phyloP scores from a whole-genome alignment of 2,797 vertebrate species.

The Peromyscus nudipes region DNA sequence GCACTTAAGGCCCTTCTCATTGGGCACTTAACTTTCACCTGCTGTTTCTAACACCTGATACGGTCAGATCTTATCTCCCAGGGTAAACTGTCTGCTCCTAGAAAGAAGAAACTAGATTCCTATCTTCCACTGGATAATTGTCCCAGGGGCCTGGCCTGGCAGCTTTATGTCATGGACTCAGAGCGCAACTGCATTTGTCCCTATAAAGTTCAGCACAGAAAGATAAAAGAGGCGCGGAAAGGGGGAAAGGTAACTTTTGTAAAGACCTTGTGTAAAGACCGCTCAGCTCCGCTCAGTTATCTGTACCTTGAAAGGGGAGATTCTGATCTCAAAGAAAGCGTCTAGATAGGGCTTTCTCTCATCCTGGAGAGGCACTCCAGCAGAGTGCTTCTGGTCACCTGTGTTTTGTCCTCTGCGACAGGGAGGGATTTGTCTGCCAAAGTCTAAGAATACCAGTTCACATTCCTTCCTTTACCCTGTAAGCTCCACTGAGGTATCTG shows the following conservation, averaged over 20 bases:
- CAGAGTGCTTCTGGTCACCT: neutral
- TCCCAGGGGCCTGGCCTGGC: neutral
- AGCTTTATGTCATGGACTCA: slow-evolving; percentile 1
- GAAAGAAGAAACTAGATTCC: slow-evolving; percentile 74
- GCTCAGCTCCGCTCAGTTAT: neutral
- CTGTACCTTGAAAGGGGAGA: slow-evolving; percentile 35
- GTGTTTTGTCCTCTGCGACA: neutral
- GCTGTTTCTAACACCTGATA: slow-evolving; percentile 66
- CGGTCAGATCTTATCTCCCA: slow-evolving; percentile 64
- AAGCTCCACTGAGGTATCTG: neutral
- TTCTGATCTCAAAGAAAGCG: slow-evolving; percentile 60
- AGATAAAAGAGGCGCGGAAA: neutral
- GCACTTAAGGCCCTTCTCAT: neutral
- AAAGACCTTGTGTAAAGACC: neutral
- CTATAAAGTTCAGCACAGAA: slow-evolving; percentile 35
- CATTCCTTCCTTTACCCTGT: neutral
- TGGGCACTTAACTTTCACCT: slow-evolving; percentile 53
- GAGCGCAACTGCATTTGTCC: slow-evolving; percentile 13
- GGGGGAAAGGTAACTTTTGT: neutral
- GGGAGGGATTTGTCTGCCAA: neutral
- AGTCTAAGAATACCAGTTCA: neutral
- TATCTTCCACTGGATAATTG: slow-evolving; percentile 19
- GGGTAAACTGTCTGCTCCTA: slow-evolving; percentile 40
- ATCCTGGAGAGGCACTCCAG: neutral
- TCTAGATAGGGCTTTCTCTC: neutral